These are phyloP conservation scores for Corvus cornix DNA, from an alignment of 2,113 vertebrate genomes.

Conservation along the genomic window DNA sequence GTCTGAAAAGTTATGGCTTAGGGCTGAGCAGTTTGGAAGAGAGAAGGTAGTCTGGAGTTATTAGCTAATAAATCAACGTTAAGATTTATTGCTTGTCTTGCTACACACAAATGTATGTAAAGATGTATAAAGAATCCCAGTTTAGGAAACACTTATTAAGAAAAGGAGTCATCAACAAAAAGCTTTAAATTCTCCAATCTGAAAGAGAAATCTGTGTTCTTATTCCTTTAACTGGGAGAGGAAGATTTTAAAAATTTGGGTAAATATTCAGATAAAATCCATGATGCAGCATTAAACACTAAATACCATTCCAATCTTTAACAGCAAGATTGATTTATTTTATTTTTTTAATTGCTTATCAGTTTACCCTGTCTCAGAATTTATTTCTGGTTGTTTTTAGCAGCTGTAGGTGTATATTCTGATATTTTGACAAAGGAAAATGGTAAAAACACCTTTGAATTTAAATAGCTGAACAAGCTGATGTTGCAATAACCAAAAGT, in stretches of 20 bases:
- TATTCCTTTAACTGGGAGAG: neutral
- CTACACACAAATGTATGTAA: rapidly evolving
- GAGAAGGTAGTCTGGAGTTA: neutral
- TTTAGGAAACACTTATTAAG: neutral
- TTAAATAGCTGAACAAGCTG: neutral
- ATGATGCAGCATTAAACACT: neutral
- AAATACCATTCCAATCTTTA: neutral
- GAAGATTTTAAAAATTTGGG: neutral
- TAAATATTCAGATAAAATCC: neutral
- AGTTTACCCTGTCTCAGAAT: neutral
- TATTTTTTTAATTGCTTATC: neutral
- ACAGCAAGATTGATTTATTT: neutral
- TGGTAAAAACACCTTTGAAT: neutral
- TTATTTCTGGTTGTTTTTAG: neutral
- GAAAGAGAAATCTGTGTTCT: neutral
- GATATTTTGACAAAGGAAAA: neutral
- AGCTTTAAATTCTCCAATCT: neutral
- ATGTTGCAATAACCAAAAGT: neutral
- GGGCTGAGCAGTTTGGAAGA: neutral
- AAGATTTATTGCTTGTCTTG: neutral
- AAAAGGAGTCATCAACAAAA: neutral
- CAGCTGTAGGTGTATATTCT: no score
- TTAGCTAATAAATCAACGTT: neutral
- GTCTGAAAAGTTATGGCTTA: neutral
- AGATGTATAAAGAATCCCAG: rapidly evolving